Base-by-base conservation (phyloP, 2,888 invertebrate species). In the Sminthurides aquaticus region DNA sequence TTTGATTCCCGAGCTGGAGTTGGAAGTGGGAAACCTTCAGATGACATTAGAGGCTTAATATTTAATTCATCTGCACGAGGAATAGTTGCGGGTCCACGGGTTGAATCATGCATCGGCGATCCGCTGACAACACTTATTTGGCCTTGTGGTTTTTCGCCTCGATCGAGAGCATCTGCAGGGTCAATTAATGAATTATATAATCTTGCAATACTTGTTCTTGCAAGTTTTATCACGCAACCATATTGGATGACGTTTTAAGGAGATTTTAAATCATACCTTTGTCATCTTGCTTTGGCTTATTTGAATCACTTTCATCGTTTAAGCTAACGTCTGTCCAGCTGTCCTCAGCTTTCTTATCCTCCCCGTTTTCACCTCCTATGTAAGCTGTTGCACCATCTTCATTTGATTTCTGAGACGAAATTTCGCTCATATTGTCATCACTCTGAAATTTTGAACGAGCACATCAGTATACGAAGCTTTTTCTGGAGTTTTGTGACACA, bases 301-400 rank as follows among this genome's bases (percentile, higher is more conserved):
- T n/a, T 55, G 69, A 67, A 25, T 74, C 73, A 61, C 85, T 84
- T 67, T 91, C 92, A 77, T 93, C 92, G 76, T 93, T 92, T 59
- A 93, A 81, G 78, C 92, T 93, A 49, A 93, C 92, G 77, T 93
- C 92, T 1, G 92, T 92, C 93, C 93, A 93, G 58, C 90, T 91
- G 76, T 92, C 92, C 76, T 92, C 92, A 34, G 84, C 85, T 77
- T 87, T 88, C 75, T 87, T 87, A 76, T 88, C 88, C 70, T 88
- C 88, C 57, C 57, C 68, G 5, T 67, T 62, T 60, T 73, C 74
- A 57, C 65, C 69, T 49, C 70, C 67, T 15, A 68, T 68, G 52
- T 71, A 73, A 29, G 66, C 25, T 49, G 70, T 71, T 18, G 70
- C 67, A 8, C 69, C 68, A 24, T 73, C 73, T 11, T 75, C 74